Evolutionary conservation across 2,888 invertebrate species (phyloP), one percentile per base, ranked within the genome.

Genomic region (Lottia scabra): DNA sequence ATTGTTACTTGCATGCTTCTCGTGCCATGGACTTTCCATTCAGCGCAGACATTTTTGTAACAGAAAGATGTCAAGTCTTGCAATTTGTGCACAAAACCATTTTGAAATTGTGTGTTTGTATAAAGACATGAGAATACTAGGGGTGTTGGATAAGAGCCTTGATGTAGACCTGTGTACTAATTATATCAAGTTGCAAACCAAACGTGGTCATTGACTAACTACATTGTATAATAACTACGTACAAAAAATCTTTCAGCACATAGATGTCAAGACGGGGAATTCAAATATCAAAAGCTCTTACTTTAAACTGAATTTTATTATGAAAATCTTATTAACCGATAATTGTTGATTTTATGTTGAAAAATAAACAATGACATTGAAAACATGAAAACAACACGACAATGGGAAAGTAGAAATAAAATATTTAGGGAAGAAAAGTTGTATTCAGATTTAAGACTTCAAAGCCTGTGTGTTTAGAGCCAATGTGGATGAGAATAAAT

Each of bases 101-200:
- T 56, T 56, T 56, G 56, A 56, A 56, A 56, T 56, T 56, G 2
- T 56, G 19, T 56, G 19, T 56, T 23, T 23, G 56, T 15, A 56
- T 56, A 19, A 10, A 56, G 23, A 19, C 56, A 23, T 8, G 3
- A 56, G 23, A 56, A 23, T 56, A 19, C 10, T 10, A 19, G 13
- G 23, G 56, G 56, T 56, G 23, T 56, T 56, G 12, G 56, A 56
- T 56, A 56, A 56, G 56, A 56, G 23, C 19, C 56, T 56, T 56
- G 56, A 56, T 56, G 56, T 56, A 56, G 56, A 56, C 56, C 23
- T 19, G 19, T 19, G 19, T 23, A 56, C 56, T 23, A 56, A 56
- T 56, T 56, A 23, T 56, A 56, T 56, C 56, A 56, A 56, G 56
- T 56, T 56, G 56, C 56, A 56, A 38, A 56, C 56, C 23, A 56